Base-by-base conservation (phyloP, 1,140 invertebrate species). In the Lucilia cuprina region DNA sequence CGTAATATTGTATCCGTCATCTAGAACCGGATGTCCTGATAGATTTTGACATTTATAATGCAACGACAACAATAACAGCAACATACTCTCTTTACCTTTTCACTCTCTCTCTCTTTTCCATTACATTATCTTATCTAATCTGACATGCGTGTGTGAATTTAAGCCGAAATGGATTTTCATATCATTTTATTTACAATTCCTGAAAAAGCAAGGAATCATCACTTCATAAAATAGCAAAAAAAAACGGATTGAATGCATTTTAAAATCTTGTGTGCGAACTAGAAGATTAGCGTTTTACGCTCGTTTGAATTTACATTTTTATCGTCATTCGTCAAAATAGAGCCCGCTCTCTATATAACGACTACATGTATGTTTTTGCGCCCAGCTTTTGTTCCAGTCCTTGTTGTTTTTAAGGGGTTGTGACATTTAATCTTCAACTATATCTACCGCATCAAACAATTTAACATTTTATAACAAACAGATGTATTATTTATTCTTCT, bases 241-340 rank as follows among this genome's bases (percentile, higher is more conserved):
- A 87, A 89, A 89, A 60, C 8, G n/a, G n/a, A n/a, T n/a, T n/a
- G n/a, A n/a, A n/a, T n/a, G n/a, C 13, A 60, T 60, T 60, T 60
- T 60, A 60, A 41, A 60, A 60, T n/a, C 55, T n/a, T 60, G 41
- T 60, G 41, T 89, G 74, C 70, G 74, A 21, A 35, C 86, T 87
- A 85, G 84, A 84, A 89, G 89, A 89, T 89, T 89, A 89, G 87
- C 89, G 89, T 89, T 89, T 89, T 87, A 89, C 88, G 89, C 89
- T 89, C 89, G 89, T 86, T 89, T 89, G 89, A 89, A 89, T 90
- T 89, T 90, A 87, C 85, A 89, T 89, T 89, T 88, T 89, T 85
- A 86, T 87, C 88, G 0, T 8, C 7, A 41, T 5, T 30, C 25
- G 25, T 30, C 25, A 30, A 41, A 41, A 41, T 41, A 41, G 41